Evolutionary conservation across 2,888 invertebrate genomes (phyloP).

Genomic region (Octodonta nipae): DNA sequence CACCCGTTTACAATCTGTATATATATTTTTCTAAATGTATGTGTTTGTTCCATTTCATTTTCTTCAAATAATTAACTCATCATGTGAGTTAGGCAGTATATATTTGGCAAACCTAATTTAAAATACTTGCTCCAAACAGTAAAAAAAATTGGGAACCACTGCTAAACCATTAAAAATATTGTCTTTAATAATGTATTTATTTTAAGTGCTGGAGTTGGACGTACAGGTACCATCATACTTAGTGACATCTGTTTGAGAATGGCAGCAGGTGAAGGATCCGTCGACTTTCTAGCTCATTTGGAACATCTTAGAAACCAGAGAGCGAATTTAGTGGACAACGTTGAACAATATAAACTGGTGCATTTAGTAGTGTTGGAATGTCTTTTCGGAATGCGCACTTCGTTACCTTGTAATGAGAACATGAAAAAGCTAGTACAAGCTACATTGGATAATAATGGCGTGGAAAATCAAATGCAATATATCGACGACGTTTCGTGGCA

Average conservation of each 20-base stretch:
- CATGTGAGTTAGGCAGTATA: too few species aligned
- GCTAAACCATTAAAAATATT: too few species aligned
- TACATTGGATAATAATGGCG: constrained; percentile 20
- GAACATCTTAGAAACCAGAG: constrained; percentile 29
- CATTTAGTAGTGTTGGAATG: constrained; percentile 36
- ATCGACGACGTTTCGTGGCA: constrained; percentile 33
- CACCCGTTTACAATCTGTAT: too few species aligned
- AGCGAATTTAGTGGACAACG: constrained; percentile 33
- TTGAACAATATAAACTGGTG: constrained; percentile 37
- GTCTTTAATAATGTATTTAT: too few species aligned
- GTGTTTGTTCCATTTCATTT: too few species aligned
- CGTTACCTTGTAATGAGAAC: constrained; percentile 28
- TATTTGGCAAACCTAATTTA: too few species aligned
- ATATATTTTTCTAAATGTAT: too few species aligned
- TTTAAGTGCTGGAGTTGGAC: constrained; percentile 44
- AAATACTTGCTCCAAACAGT: too few species aligned
- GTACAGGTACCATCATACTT: constrained; percentile 48
- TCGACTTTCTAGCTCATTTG: constrained; percentile 27
- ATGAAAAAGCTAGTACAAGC: constrained; percentile 15
- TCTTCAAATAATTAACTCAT: too few species aligned
- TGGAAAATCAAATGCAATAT: constrained; percentile 28
- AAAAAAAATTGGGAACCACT: too few species aligned
- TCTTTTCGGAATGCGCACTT: constrained; percentile 29
- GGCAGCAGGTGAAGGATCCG: constrained; percentile 31
- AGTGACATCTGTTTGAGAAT: constrained; percentile 42